Percentiles rank a stretch among this genome's conserved stretches.
Evolutionary conservation across 64 coral and sea anemone species (phyloP).

Genomic region (Cladopsammia gracilis): DNA sequence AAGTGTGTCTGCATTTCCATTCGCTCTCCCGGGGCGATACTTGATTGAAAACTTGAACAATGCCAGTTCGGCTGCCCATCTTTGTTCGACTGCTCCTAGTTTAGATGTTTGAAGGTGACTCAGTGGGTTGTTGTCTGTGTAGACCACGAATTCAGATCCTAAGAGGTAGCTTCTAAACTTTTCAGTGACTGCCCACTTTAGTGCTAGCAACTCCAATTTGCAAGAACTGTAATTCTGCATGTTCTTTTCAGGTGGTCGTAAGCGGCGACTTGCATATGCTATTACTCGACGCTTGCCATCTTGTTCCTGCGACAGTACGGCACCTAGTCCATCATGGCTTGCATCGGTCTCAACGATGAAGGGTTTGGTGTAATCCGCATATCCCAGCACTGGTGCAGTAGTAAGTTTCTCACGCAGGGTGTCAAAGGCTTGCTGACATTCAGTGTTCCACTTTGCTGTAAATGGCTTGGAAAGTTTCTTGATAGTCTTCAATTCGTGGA

Average conservation of each 20-base stretch:
- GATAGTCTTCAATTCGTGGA: conserved; percentile 25
- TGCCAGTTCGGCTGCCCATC: conserved; percentile 34
- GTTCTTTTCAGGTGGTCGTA: conserved; percentile 39
- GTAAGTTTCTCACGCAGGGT: conserved; percentile 2
- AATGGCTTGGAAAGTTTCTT: conserved; percentile 33
- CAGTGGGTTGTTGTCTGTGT: conserved; percentile 45
- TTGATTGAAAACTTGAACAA: conserved; percentile 45
- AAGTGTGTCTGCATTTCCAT: conserved; percentile 40
- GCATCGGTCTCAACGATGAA: conserved; percentile 54
- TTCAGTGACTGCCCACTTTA: conserved; percentile 23
- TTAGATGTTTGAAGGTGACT: conserved; percentile 29
- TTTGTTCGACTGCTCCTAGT: conserved; percentile 36
- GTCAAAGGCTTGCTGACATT: conserved; percentile 27
- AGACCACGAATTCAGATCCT: conserved; percentile 38
- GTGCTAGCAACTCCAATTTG: conserved; percentile 22
- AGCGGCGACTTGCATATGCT: background rate
- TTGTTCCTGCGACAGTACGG: conserved; percentile 35
- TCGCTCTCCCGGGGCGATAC: conserved; percentile 13
- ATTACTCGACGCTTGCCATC: conserved; percentile 18
- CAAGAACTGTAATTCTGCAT: conserved; percentile 39
- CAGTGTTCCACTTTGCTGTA: background rate
- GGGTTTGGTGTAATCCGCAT: conserved; percentile 26
- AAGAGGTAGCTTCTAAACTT: conserved; percentile 40
- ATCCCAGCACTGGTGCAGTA: conserved; percentile 31
- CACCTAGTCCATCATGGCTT: conserved; percentile 32